Evolutionary conservation across 2,888 invertebrate species (phyloP), one percentile per base, ranked within the genome.

Genomic region (Luperina testacea): DNA sequence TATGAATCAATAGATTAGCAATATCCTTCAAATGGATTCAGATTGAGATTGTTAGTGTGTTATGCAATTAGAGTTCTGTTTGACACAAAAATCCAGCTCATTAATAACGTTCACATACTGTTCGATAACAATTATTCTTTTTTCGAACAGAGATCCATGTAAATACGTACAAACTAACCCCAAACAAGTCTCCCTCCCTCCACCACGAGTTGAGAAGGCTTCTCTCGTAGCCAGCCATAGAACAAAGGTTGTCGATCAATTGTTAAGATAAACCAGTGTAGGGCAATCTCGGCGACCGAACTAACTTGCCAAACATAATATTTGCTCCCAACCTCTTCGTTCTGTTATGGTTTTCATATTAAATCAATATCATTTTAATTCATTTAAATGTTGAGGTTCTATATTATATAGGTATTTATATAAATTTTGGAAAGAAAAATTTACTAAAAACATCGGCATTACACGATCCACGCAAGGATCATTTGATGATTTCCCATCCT

Each of bases 251-350:
- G 76, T 74, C 77, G 77, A 84, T 82, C 69, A 84, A 75, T 84
- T 81, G 65, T 82, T 73, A 84, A 83, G 77, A 80, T 78, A 82
- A 83, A 81, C 80, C 78, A 42, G 75, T 59, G 69, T 64, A 53
- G 69, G 81, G 57, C 79, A 70, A 82, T 86, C 59, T 59, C n/a
- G 68, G 79, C 59, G 75, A 78, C 72, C 42, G 70, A 84, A 51
- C 69, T 69, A 78, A 85, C 77, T 87, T 87, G 48, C 76, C 20
- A 81, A 87, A 69, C 75, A 87, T 81, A 88, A 88, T 81, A 87
- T 88, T 88, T 78, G 75, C 80, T 79, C 24, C 24, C 27, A 80
- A 78, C 63, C 78, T 78, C 71, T 45, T 42, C 57, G 65, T 42
- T 78, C 79, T 71, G 38, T 78, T 82, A 79, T 70, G 53, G 13